phyloP scores from a whole-genome alignment of 2,797 vertebrate species.

The Loris lydekkerianus region DNA sequence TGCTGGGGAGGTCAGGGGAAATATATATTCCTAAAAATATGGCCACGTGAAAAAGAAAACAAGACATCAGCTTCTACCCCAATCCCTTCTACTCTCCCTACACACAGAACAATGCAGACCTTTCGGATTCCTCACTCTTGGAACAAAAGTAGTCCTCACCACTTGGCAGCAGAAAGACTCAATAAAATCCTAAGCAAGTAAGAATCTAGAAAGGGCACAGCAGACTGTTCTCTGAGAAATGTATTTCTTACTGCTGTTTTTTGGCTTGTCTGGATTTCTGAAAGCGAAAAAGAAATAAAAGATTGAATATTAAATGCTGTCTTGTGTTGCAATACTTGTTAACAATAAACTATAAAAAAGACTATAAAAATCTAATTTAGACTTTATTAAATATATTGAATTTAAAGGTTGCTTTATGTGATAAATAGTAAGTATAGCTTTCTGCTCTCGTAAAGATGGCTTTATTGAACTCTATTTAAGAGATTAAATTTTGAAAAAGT shows the following conservation, averaged over 20 bases:
- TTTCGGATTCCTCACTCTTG: constrained; percentile 43
- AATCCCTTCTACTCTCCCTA: neutral
- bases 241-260: constrained; percentile 69
- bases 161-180: neutral
- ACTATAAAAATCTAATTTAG: constrained; percentile 82
- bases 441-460: constrained; percentile 72
- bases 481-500: constrained; percentile 80
- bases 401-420: constrained; percentile 80
- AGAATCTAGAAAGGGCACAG: neutral
- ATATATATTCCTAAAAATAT: constrained; percentile 14
- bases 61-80: no score
- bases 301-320: constrained; percentile 74
- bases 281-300: constrained; percentile 76
- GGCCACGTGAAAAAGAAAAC: neutral
- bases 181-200: constrained; percentile 68
- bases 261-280: constrained; percentile 64
- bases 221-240: constrained; percentile 48
- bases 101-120: neutral
- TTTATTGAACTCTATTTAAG: constrained; percentile 78
- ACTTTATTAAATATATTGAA: constrained; percentile 77
- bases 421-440: constrained; percentile 75
- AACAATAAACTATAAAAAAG: constrained; percentile 81
- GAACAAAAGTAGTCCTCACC: constrained; percentile 5
- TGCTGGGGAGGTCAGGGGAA: neutral
- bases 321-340: constrained; percentile 75